Percentiles rank a stretch among this genome's conserved stretches.
Conservation (phyloP, 2,797 vertebrate genomes). For the Coregonus sp. region DNA sequence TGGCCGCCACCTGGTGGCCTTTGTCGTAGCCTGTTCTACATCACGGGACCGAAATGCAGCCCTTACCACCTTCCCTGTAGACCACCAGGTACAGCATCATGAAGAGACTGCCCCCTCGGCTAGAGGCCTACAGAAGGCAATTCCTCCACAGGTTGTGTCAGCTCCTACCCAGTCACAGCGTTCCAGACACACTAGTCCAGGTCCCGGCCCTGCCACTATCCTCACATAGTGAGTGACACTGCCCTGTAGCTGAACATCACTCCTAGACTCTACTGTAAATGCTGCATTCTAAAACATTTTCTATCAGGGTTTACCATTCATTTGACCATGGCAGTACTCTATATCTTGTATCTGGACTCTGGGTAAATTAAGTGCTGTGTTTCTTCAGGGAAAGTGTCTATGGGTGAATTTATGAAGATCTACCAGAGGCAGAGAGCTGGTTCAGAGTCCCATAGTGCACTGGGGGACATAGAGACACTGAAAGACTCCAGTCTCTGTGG, state of each 20-base stretch:
- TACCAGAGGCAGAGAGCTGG: slow-evolving; percentile 74
- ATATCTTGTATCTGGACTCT: not conserved
- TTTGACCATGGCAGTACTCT: not conserved
- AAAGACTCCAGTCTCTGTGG: slow-evolving; percentile 85
- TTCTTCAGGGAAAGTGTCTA: slow-evolving; percentile 87
- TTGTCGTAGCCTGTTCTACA: slow-evolving; percentile 73
- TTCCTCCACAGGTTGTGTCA: slow-evolving; percentile 67
- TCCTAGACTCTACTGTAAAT: not conserved
- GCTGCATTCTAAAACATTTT: not conserved
- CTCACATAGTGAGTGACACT: slow-evolving; percentile 81
- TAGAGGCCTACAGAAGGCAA: slow-evolving; percentile 49
- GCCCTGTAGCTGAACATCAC: not conserved
- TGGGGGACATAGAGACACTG: slow-evolving; percentile 67
- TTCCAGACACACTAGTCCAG: slow-evolving; percentile 85
- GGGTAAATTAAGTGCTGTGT: not conserved
- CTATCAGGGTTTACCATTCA: not conserved
- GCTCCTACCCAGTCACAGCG: slow-evolving; percentile 75
- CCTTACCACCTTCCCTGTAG: slow-evolving; percentile 15
- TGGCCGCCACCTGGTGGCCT: slow-evolving; percentile 82
- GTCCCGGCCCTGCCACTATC: slow-evolving; percentile 83
- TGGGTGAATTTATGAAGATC: slow-evolving; percentile 77
- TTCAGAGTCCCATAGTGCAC: slow-evolving; percentile 53
- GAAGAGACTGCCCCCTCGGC: slow-evolving; percentile 13
- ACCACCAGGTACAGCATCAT: not conserved
- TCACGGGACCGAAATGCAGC: slow-evolving; percentile 29